phyloP scores from a whole-genome alignment of 2,113 vertebrate species.

The Ptilonorhynchus violaceus region DNA sequence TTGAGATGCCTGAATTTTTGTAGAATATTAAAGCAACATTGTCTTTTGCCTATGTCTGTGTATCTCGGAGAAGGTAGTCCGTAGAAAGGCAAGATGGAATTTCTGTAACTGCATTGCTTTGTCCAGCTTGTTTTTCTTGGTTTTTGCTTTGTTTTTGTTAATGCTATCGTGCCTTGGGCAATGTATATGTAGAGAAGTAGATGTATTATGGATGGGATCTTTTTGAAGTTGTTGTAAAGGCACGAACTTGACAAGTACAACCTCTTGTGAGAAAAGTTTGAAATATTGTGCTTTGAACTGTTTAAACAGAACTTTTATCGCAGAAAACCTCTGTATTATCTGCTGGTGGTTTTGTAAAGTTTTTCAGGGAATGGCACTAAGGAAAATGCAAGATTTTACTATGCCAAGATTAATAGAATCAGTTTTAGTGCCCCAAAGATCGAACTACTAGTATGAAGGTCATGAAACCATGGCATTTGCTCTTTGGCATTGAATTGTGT shows the following conservation, averaged over 20 bases:
- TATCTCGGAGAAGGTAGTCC: background rate
- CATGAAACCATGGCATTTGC: background rate
- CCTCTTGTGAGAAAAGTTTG: background rate
- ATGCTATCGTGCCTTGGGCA: background rate
- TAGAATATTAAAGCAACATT: background rate
- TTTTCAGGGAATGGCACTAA: background rate
- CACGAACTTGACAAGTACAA: background rate
- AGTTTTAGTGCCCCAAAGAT: background rate
- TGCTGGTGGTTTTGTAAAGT: background rate
- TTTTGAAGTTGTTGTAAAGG: background rate
- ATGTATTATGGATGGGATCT: background rate
- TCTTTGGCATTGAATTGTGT: background rate
- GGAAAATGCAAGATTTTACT: background rate
- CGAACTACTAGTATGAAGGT: background rate
- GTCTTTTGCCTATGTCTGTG: background rate
- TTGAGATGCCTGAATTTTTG: background rate
- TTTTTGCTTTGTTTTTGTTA: background rate
- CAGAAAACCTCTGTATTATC: background rate
- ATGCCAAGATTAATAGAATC: background rate
- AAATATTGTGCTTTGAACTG: background rate
- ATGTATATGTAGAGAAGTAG: background rate
- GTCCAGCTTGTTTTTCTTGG: accelerated
- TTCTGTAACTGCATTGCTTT: background rate
- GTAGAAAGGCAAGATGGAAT: background rate
- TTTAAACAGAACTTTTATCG: background rate